Percentiles rank a stretch among this genome's conserved stretches.
These are phyloP conservation scores for Hypocryptadius cinnamomeus DNA, from an alignment of 2,113 vertebrate species.

Conservation along the genomic window DNA sequence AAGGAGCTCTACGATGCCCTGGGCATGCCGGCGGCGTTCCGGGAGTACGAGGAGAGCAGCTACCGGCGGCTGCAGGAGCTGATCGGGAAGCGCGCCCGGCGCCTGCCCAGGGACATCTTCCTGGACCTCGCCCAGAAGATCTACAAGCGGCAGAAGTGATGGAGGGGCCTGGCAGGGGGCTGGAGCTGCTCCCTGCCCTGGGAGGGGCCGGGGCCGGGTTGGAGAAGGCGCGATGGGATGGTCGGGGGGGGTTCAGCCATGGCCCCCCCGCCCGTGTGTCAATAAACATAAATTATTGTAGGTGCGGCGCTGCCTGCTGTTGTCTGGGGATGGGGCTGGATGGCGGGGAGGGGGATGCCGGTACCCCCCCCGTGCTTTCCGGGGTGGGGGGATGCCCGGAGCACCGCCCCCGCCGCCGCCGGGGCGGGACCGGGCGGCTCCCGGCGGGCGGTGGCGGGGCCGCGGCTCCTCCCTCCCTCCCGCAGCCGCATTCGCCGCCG, in stretches of 20 bases:
- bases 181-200: not conserved
- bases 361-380: not conserved
- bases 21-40: slow-evolving; percentile 70
- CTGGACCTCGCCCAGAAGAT: slow-evolving; percentile 82
- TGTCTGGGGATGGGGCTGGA: not conserved
- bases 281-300: slow-evolving; percentile 11
- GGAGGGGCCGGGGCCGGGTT: too few species aligned
- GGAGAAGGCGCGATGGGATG: not conserved
- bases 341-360: not conserved
- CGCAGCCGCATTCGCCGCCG: not conserved
- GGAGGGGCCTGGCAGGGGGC: accelerated
- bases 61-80: slow-evolving; percentile 78
- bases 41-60: slow-evolving; percentile 82
- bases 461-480: not conserved
- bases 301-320: not conserved
- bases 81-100: slow-evolving; percentile 64
- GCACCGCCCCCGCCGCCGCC: not conserved
- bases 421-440: not conserved
- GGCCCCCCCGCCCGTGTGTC: not conserved
- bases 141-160: slow-evolving; percentile 89
- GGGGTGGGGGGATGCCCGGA: not conserved
- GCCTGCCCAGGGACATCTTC: slow-evolving; percentile 79
- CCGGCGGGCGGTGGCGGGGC: not conserved
- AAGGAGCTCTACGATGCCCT: slow-evolving; percentile 81
- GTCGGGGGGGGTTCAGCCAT: not conserved